phyloP scores from a whole-genome alignment of 2,113 vertebrate species.

The Saguinus midas region DNA sequence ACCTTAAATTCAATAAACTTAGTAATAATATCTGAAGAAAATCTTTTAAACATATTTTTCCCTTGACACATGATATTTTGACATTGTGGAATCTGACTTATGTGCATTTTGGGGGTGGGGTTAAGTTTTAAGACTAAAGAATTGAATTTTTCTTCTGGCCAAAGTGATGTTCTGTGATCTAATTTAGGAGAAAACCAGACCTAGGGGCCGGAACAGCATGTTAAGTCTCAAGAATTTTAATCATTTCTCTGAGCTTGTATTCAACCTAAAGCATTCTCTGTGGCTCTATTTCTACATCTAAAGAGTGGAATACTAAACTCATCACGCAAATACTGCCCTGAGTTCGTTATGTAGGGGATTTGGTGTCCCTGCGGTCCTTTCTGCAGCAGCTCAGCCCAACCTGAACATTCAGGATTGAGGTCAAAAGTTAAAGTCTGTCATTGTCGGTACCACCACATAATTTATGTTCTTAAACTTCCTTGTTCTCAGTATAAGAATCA shows the following conservation, averaged over 20 bases:
- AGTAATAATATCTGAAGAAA: not conserved
- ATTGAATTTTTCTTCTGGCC: not conserved
- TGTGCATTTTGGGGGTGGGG: not conserved
- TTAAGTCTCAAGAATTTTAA: conserved; percentile 46
- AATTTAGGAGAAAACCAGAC: conserved; percentile 63
- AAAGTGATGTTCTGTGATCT: conserved; percentile 34
- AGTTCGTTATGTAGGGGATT: not conserved
- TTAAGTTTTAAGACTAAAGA: conserved; percentile 26
- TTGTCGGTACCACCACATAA: not conserved
- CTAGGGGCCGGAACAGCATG: not conserved
- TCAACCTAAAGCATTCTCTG: not conserved
- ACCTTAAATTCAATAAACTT: not conserved
- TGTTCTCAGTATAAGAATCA: not conserved
- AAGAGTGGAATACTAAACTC: not conserved
- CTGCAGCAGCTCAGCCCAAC: not conserved
- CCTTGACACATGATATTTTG: not conserved
- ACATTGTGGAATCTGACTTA: not conserved
- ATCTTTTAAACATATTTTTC: not conserved
- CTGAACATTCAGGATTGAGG: fast-evolving
- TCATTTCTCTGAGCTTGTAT: not conserved
- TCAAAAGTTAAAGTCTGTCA: not conserved
- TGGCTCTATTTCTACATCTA: not conserved
- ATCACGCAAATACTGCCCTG: no score
- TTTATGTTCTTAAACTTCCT: conserved; percentile 31
- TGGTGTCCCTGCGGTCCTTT: fast-evolving